Evolutionary conservation across 92 coral and sea anemone genomes (phyloP).

Genomic region (Galaxea fascicularis): DNA sequence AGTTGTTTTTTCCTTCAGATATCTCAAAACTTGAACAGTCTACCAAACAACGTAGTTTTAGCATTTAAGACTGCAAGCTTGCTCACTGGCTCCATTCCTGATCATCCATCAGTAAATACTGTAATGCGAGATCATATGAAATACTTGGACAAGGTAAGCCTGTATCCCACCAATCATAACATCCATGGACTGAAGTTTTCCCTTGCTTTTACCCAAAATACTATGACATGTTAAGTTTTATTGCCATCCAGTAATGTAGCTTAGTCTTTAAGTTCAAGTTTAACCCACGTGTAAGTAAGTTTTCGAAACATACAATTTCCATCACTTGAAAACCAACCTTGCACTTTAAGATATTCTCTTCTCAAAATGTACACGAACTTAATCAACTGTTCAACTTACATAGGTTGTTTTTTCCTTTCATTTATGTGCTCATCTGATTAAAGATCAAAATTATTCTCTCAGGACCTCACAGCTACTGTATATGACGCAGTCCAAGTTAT

Average conservation of each 20-base stretch:
- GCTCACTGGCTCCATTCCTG: neutral
- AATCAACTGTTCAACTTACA: neutral
- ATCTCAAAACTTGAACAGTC: neutral
- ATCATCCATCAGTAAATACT: neutral
- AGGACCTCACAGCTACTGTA: conserved; percentile 35
- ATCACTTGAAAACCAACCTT: no score
- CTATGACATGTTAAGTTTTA: no score
- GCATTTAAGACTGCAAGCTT: conserved; percentile 9
- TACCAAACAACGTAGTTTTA: conserved; percentile 16
- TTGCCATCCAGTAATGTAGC: no score
- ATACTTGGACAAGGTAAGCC: neutral
- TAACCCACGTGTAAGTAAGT: no score
- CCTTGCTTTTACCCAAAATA: no score
- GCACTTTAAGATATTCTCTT: no score
- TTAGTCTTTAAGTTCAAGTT: no score
- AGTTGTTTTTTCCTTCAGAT: neutral
- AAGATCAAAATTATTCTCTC: neutral
- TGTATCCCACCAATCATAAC: no score
- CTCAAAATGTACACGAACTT: no score
- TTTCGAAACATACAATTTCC: no score
- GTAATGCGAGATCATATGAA: neutral
- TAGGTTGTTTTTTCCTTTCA: neutral
- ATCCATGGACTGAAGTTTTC: no score
- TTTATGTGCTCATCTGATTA: neutral
- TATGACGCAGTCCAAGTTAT: conserved; percentile 51